Conservation (phyloP, 1,140 invertebrate genomes). For the Diorhabda elongata region DNA sequence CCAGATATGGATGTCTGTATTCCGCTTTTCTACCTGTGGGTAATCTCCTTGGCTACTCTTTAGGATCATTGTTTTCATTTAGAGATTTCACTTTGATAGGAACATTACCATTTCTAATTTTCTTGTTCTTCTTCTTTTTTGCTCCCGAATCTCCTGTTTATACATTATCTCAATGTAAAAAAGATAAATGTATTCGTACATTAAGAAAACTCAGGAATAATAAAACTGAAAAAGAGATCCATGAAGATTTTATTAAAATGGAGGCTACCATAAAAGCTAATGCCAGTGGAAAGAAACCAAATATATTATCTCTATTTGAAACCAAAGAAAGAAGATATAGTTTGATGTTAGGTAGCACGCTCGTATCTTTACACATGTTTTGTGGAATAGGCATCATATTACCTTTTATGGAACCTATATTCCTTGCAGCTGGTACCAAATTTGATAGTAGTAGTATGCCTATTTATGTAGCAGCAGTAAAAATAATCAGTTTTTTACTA, state of each 20-base stretch:
- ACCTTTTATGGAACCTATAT: constrained; percentile 1
- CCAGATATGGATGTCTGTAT: constrained; percentile 56
- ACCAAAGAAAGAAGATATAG: constrained; percentile 57
- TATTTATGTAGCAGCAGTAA: constrained; percentile 73
- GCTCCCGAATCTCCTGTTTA: constrained; percentile 82
- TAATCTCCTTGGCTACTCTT: constrained; percentile 48
- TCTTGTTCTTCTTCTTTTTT: constrained; percentile 64
- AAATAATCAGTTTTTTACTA: constrained; percentile 65
- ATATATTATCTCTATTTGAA: constrained; percentile 56
- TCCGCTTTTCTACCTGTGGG: constrained; percentile 49
- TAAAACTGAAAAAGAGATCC: constrained; percentile 52
- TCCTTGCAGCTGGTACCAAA: constrained; percentile 5
- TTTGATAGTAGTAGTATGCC: constrained; percentile 65
- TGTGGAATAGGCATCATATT: constrained; percentile 57
- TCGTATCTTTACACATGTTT: constrained; percentile 73
- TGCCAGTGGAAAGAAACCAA: constrained; percentile 51
- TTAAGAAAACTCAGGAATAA: constrained; percentile 63
- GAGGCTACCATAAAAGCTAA: constrained; percentile 50
- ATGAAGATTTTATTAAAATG: constrained; percentile 57
- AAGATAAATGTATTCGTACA: constrained; percentile 57
- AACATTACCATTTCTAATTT: constrained; percentile 57
- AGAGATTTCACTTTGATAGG: constrained; percentile 60
- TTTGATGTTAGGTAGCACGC: constrained; percentile 63
- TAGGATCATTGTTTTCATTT: constrained; percentile 61
- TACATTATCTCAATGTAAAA: constrained; percentile 56